These are phyloP conservation scores for Potamilus streckersoni DNA, from an alignment of 1,140 invertebrate species.

Conservation along the genomic window DNA sequence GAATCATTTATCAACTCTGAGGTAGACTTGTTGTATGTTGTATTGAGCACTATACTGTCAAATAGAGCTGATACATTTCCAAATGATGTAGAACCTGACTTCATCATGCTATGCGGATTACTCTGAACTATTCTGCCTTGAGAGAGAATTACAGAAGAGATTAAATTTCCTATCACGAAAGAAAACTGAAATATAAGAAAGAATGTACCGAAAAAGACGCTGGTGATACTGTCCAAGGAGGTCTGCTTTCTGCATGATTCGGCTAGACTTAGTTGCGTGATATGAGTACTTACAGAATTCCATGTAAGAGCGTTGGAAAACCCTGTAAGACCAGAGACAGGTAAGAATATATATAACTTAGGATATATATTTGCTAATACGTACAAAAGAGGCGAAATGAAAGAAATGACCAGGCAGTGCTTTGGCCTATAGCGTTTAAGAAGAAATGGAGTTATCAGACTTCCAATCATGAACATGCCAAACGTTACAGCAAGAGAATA, in stretches of 20 bases:
- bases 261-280: slow-evolving; percentile 47
- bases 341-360: slow-evolving; percentile 46
- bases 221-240: slow-evolving; percentile 37
- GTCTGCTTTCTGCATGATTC: slow-evolving; percentile 35
- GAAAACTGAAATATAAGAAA: slow-evolving; percentile 47
- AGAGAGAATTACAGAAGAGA: slow-evolving; percentile 46
- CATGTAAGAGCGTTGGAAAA: slow-evolving; percentile 47
- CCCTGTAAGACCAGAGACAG: slow-evolving; percentile 41
- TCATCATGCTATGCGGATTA: background rate
- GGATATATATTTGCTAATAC: slow-evolving; percentile 53
- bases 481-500: slow-evolving; percentile 41
- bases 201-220: slow-evolving; percentile 55
- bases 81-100: background rate
- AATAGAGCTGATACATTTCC: background rate
- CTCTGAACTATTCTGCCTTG: slow-evolving; percentile 8
- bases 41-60: background rate
- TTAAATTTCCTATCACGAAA: slow-evolving; percentile 50
- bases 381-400: slow-evolving; percentile 43
- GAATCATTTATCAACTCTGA: background rate
- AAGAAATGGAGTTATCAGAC: slow-evolving; percentile 47
- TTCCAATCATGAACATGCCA: slow-evolving; percentile 46
- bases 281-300: slow-evolving; percentile 54
- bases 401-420: slow-evolving; percentile 25
- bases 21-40: too few relatives aligned
- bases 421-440: slow-evolving; percentile 46